phyloP scores from a whole-genome alignment of 2,888 invertebrate genomes.

The Fragum sueziense region DNA sequence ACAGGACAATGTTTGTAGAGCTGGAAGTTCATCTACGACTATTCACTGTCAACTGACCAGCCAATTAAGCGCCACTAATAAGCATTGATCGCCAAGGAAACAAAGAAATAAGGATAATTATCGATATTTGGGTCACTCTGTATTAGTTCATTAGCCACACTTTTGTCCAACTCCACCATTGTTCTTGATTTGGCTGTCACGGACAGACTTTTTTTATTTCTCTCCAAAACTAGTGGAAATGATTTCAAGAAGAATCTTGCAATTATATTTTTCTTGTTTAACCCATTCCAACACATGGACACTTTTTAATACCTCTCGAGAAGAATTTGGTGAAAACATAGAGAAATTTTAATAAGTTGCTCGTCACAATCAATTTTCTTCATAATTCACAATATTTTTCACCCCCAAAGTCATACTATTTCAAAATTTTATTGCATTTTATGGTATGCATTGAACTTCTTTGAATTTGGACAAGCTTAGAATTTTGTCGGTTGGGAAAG shows the following conservation, averaged over 20 bases:
- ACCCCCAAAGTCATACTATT: no score
- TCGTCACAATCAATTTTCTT: no score
- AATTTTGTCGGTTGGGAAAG: background rate
- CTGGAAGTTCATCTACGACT: slow-evolving; percentile 18
- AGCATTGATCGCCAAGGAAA: slow-evolving; percentile 51
- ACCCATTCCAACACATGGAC: no score
- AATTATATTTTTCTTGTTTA: no score
- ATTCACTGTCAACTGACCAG: slow-evolving; percentile 26
- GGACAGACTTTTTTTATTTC: background rate
- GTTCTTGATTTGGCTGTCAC: slow-evolving; percentile 17
- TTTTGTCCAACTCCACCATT: slow-evolving; percentile 2
- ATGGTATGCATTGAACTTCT: background rate
- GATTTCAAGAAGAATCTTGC: no score
- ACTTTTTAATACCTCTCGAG: no score
- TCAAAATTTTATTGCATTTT: no score
- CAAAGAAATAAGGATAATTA: slow-evolving; percentile 58
- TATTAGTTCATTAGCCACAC: slow-evolving; percentile 24
- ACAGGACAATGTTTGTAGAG: slow-evolving; percentile 1
- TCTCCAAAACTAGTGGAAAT: no score
- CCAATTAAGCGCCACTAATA: slow-evolving; percentile 60
- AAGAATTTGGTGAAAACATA: no score
- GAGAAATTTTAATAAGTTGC: no score
- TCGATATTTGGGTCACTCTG: slow-evolving; percentile 29
- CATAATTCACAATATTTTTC: no score
- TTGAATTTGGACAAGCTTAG: background rate